Evolutionary conservation across 2,797 vertebrate species (phyloP).

Genomic region (Psittacula echo): DNA sequence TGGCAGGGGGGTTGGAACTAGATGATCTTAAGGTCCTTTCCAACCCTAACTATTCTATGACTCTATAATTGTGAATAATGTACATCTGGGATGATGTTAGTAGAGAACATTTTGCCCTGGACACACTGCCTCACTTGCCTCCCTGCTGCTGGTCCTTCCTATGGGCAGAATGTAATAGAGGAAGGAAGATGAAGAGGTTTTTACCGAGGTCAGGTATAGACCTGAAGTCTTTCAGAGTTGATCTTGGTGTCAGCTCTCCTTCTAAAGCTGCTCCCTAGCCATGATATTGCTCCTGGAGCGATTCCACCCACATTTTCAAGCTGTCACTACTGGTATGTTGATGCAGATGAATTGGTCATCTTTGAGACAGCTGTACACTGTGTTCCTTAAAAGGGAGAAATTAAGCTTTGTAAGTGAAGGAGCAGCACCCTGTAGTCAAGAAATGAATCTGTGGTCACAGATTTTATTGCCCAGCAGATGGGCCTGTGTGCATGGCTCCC

Average conservation of each 20-base stretch:
- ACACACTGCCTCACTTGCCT: not conserved
- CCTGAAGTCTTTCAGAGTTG: not conserved
- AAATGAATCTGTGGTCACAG: not conserved
- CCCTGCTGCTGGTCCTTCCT: not conserved
- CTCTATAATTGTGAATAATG: not conserved
- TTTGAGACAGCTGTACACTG: accelerated
- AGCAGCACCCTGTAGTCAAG: not conserved
- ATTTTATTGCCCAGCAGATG: not conserved
- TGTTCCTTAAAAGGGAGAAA: not conserved
- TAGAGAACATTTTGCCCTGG: not conserved
- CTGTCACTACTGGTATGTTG: accelerated
- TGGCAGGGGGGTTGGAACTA: too few species aligned
- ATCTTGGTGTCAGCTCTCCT: not conserved
- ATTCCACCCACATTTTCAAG: not conserved
- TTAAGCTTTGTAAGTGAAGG: not conserved
- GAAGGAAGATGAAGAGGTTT: not conserved
- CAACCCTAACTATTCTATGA: too few species aligned
- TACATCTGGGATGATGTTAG: not conserved
- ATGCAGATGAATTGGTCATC: not conserved
- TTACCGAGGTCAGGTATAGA: not conserved
- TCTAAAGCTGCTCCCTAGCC: not conserved
- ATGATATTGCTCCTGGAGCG: not conserved
- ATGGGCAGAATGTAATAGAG: not conserved
- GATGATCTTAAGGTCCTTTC: too few species aligned
- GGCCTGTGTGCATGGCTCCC: not conserved